Percentiles rank a stretch among this genome's conserved stretches.
phyloP scores from a whole-genome alignment of 2,888 invertebrate species.

The Leptopilina syphax region DNA sequence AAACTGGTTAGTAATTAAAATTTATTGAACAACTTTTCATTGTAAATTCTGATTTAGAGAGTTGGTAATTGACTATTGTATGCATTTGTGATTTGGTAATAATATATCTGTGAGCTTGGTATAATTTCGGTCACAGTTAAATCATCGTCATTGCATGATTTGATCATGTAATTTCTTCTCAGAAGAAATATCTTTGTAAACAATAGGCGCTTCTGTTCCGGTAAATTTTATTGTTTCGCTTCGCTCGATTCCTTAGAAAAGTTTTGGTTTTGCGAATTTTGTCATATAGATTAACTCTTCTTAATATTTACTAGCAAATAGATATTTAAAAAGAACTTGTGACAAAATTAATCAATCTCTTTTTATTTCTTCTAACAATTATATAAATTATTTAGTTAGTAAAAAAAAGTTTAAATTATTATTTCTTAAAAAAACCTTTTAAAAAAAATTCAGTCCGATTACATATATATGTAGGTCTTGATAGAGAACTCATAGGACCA shows the following conservation, averaged over 20 bases:
- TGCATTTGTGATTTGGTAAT: no score
- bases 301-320: neutral
- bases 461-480: no score
- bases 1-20: no score
- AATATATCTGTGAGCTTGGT: no score
- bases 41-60: no score
- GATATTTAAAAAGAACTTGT: neutral
- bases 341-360: neutral
- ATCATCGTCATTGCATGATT: neutral
- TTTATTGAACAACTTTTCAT: no score
- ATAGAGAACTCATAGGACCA: no score
- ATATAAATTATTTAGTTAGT: neutral
- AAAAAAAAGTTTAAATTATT: no score
- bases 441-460: no score
- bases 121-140: neutral
- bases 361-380: neutral
- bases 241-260: conserved; percentile 16
- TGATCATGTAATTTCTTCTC: conserved; percentile 20
- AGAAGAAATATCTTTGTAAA: neutral
- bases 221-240: conserved; percentile 17
- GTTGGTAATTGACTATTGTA: no score
- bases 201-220: conserved; percentile 24
- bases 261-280: conserved; percentile 20
- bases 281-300: neutral
- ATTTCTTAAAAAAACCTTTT: no score